Evolutionary conservation across 2,888 invertebrate genomes (phyloP), one percentile per base, ranked within the genome.

Genomic region (Plemyria rubiginata): DNA sequence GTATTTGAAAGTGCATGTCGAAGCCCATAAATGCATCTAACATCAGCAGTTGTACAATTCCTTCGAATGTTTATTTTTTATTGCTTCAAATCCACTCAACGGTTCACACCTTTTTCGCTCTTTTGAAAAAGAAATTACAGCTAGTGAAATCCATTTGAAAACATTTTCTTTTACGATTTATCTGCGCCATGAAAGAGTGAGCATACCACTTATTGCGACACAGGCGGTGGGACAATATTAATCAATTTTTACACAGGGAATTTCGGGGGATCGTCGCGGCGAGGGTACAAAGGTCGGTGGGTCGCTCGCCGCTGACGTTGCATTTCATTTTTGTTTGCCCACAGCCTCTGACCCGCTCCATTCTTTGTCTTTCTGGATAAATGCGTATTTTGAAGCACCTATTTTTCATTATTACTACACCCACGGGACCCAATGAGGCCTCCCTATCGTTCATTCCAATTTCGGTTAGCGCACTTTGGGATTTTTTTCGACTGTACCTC

Each of bases 281-380:
- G 77, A 74, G 76, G 80, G 79, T 79, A 87, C 84, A 88, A 87
- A 88, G 86, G 85, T 86, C 81, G 81, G 72, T 75, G 78, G 74
- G 70, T 75, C 81, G 77, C 77, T 78, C 82, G 72, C 74, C 77
- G 86, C 85, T 88, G 87, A 89, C 88, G 82, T 79, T 86, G 89
- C 87, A 87, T 87, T 89, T 87, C 81, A 87, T 88, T 89, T 88
- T 86, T 87, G 84, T 86, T 83, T 84, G 82, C 79, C 81, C 82
- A 76, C 82, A 84, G 81, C 80, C 84, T 82, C 80, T 79, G 80
- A 77, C 74, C 70, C 80, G 80, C 78, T 80, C 81, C 81, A 75
- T 77, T 83, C 86, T 87, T 88, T 84, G 86, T 88, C 87, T 88
- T 87, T 76, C 82, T 82, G 78, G 82, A 86, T 85, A 85, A 87